Evolutionary conservation across 2,113 vertebrate species (phyloP).

Genomic region (Acinonyx jubatus): DNA sequence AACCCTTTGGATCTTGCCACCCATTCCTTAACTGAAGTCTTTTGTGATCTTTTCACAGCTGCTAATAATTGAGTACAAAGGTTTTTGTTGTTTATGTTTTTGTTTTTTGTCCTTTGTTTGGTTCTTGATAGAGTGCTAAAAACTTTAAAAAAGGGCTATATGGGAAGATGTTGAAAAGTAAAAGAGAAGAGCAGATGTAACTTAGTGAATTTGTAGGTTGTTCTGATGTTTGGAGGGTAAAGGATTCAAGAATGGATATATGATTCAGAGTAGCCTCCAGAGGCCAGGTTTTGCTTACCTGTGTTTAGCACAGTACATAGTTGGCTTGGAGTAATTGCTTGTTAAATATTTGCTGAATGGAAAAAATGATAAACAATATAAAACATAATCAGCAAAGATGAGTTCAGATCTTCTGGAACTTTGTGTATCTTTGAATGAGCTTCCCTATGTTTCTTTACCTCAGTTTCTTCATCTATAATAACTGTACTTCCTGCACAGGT

Average conservation of each 20-base stretch:
- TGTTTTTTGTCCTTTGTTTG: conserved; percentile 18
- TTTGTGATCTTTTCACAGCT: conserved; percentile 73
- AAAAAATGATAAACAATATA: not conserved
- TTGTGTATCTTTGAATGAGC: conserved; percentile 36
- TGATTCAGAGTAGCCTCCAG: not conserved
- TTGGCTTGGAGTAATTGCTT: not conserved
- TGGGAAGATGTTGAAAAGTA: conserved; percentile 20
- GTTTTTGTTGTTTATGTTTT: not conserved
- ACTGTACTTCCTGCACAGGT: not conserved
- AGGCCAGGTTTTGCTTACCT: not conserved
- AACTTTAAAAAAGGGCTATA: conserved; percentile 13
- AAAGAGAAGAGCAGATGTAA: not conserved
- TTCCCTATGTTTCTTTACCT: not conserved
- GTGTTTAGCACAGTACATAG: not conserved
- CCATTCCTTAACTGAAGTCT: conserved; percentile 69
- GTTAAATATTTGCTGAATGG: conserved; percentile 33
- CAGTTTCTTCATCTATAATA: conserved; percentile 10
- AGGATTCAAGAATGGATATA: not conserved
- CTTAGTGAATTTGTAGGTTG: not conserved
- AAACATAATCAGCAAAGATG: not conserved
- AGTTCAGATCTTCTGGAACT: not conserved
- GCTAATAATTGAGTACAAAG: conserved; percentile 22
- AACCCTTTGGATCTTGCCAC: conserved; percentile 14
- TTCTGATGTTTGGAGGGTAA: not conserved
- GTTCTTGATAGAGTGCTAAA: not conserved